These are phyloP conservation scores for Vireo griseus DNA, from an alignment of 2,797 vertebrate genomes.

Conservation along the genomic window DNA sequence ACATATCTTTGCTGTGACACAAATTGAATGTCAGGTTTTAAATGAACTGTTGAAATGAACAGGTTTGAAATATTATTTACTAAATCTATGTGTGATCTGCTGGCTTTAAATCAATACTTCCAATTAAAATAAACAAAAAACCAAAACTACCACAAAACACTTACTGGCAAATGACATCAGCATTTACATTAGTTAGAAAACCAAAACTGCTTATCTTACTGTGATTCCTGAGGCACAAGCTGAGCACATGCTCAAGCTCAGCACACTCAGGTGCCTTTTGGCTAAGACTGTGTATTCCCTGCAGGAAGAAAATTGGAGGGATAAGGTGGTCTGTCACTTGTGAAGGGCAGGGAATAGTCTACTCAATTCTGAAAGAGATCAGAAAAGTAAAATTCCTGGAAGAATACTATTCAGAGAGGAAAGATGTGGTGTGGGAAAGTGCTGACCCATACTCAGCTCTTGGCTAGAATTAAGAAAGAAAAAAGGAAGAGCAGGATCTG, in stretches of 20 bases:
- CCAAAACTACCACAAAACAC: neutral
- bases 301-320: neutral
- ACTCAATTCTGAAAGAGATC: neutral
- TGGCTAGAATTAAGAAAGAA: neutral
- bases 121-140: neutral
- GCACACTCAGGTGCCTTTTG: neutral
- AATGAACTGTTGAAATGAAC: neutral
- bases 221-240: neutral
- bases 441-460: neutral
- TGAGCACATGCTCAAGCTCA: neutral
- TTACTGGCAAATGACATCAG: neutral
- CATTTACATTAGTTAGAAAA: neutral
- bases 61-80: neutral
- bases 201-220: neutral
- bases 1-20: neutral
- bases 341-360: neutral
- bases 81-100: neutral
- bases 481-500: neutral
- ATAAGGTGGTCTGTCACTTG: neutral
- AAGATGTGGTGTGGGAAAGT: neutral
- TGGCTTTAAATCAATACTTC: neutral
- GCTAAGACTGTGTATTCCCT: neutral
- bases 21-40: neutral
- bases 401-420: neutral
- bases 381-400: neutral